Evolutionary conservation across 2,797 vertebrate genomes (phyloP).

Genomic region (Ara ararauna): DNA sequence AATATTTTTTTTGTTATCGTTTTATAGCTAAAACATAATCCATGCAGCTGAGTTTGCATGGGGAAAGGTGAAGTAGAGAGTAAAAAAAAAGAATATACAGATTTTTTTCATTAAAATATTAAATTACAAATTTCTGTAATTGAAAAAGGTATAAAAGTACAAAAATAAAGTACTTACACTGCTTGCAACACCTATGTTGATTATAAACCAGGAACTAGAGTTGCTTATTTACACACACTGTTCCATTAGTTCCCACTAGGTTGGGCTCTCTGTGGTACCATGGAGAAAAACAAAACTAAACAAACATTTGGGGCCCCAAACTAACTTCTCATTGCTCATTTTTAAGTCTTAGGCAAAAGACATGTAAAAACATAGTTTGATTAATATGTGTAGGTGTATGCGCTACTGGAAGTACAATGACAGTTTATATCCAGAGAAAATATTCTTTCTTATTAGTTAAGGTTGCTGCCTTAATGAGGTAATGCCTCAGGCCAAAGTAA

Average conservation of each 20-base stretch:
- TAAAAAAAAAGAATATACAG: not conserved
- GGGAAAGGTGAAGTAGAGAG: not conserved
- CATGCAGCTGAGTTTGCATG: not conserved
- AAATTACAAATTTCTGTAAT: not conserved
- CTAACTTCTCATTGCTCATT: not conserved
- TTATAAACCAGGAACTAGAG: not conserved
- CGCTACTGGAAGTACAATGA: not conserved
- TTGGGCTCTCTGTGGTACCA: not conserved
- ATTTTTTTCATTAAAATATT: not conserved
- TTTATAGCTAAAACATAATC: conserved; percentile 31
- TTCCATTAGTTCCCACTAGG: not conserved
- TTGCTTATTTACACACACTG: not conserved
- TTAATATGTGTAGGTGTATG: not conserved
- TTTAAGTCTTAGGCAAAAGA: not conserved
- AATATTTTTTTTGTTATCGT: not conserved
- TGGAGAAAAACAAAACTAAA: not conserved
- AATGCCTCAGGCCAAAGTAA: not conserved
- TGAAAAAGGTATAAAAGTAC: not conserved
- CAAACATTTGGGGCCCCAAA: not conserved
- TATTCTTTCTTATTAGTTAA: not conserved
- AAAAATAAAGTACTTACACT: not conserved
- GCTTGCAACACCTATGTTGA: not conserved
- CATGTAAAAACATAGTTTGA: not conserved
- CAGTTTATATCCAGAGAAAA: not conserved
- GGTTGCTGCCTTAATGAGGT: not conserved